Base-by-base conservation (phyloP, 2,888 invertebrate genomes). In the Sinohyriopsis cumingii region DNA sequence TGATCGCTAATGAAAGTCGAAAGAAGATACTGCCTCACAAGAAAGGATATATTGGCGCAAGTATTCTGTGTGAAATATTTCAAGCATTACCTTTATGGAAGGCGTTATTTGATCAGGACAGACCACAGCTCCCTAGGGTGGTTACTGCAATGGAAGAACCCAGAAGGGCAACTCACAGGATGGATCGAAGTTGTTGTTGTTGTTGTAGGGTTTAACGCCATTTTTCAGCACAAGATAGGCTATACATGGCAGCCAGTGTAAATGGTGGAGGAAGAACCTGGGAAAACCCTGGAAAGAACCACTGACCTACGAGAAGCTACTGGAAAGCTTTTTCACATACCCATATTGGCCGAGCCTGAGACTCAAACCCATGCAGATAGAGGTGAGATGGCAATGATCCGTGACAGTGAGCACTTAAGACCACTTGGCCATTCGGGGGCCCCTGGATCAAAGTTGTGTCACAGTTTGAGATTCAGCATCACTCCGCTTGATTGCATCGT, bases 41-140 rank as follows among this genome's bases (percentile, higher is more conserved):
- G 67, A 54, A 69, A 70, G 45, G 77, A 79, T 60, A 45, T 78
- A 18, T 60, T 75, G 5, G 75, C 78, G 9, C 60, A 78, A 3
- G 81, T 82, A 7, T n/a, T 60, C 24, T 67, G 45, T 59, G 63
- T 71, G 9, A 76, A 75, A 57, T 59, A 77, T n/a, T 81, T 72
- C 59, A 62, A 71, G 5, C 72, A 74, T n/a, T 82, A 79, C 57
- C 59, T 82, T 15, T 74, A 66, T 65, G 76, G 82, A 4, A 55
- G 59, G n/a, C 18, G 60, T 7, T 73, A 75, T 45, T n/a, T 67
- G 1, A 59, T 76, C 3, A 60, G 76, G 18, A 75, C 75, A 20
- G 80, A 81, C 59, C 78, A 79, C 62, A 61, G 74, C n/a, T 68
- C 78, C 12, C 63, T 80, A 62, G 19, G 63, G 54, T 80, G 79